Evolutionary conservation across 2,113 vertebrate species (phyloP).

Genomic region (Cariama cristata): DNA sequence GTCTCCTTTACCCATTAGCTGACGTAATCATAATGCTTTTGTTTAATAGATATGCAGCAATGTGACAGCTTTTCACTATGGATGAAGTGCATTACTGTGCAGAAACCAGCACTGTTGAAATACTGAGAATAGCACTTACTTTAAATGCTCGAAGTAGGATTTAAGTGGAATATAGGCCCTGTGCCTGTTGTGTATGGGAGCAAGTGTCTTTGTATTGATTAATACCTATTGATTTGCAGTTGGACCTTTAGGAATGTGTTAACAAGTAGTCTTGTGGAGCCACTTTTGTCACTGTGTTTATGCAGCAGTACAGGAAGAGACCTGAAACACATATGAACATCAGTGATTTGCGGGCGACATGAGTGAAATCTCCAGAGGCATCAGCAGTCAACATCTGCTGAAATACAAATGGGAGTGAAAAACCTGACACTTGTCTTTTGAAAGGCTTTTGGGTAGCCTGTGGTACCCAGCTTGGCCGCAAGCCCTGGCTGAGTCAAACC

Average conservation of each 20-base stretch:
- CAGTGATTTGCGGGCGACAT: neutral
- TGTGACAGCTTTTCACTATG: constrained; percentile 8
- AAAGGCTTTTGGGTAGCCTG: neutral
- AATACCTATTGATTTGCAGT: neutral
- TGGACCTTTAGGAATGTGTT: neutral
- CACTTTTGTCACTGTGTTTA: neutral
- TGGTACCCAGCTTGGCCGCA: neutral
- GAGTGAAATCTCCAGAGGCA: neutral
- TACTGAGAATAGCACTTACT: neutral
- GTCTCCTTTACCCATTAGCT: constrained; percentile 10
- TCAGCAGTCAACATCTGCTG: neutral
- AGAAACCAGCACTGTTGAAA: neutral
- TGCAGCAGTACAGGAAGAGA: neutral
- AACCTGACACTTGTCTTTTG: neutral
- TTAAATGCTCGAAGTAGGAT: neutral
- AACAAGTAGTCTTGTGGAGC: neutral
- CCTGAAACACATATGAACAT: neutral
- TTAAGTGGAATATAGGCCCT: neutral
- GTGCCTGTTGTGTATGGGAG: neutral
- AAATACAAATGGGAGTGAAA: neutral
- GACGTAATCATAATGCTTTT: constrained; percentile 24
- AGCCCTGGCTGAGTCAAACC: neutral
- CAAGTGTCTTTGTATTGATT: neutral
- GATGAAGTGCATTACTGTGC: neutral
- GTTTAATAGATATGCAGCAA: neutral